Evolutionary conservation across 2,797 vertebrate genomes (phyloP).

Genomic region (Notolabrus celidotus): DNA sequence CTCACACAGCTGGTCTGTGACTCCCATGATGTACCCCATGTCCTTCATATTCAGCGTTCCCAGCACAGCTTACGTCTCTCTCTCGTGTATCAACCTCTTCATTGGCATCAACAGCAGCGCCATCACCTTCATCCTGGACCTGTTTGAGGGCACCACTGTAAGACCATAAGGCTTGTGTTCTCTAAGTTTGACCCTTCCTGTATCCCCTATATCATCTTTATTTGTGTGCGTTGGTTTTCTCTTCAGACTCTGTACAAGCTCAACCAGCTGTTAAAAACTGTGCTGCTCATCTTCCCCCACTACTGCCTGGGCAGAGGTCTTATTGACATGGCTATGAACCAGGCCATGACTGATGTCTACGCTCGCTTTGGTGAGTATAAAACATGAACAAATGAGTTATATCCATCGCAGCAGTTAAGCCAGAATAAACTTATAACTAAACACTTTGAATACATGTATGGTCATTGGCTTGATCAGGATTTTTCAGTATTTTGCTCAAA

Average conservation of each 20-base stretch:
- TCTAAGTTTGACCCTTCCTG: not conserved
- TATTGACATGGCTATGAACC: slow-evolving; percentile 95
- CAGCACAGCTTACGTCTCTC: slow-evolving; percentile 94
- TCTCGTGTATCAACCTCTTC: slow-evolving; percentile 96
- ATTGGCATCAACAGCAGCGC: slow-evolving; percentile 96
- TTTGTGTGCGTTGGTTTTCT: slow-evolving; percentile 35
- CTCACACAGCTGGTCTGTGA: slow-evolving; percentile 91
- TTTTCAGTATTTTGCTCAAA: no score
- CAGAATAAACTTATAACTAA: not conserved
- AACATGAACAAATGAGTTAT: not conserved
- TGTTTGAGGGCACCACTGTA: slow-evolving; percentile 92
- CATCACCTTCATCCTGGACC: slow-evolving; percentile 93
- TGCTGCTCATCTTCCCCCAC: slow-evolving; percentile 92
- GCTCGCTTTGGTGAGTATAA: slow-evolving; percentile 90
- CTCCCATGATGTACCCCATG: slow-evolving; percentile 97
- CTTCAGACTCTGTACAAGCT: slow-evolving; percentile 88
- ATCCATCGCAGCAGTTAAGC: not conserved
- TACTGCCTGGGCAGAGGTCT: slow-evolving; percentile 96
- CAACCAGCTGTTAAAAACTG: slow-evolving; percentile 89
- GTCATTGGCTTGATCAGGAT: no score
- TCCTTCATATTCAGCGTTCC: slow-evolving; percentile 92
- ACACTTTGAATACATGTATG: not conserved
- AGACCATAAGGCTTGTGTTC: slow-evolving; percentile 2
- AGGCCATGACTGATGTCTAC: slow-evolving; percentile 92
- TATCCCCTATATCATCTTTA: not conserved